A percentile compares a stretch with the other conserved stretches of the same genome.
phyloP scores from a whole-genome alignment of 2,113 vertebrate genomes.

The Alligator sinensis region DNA sequence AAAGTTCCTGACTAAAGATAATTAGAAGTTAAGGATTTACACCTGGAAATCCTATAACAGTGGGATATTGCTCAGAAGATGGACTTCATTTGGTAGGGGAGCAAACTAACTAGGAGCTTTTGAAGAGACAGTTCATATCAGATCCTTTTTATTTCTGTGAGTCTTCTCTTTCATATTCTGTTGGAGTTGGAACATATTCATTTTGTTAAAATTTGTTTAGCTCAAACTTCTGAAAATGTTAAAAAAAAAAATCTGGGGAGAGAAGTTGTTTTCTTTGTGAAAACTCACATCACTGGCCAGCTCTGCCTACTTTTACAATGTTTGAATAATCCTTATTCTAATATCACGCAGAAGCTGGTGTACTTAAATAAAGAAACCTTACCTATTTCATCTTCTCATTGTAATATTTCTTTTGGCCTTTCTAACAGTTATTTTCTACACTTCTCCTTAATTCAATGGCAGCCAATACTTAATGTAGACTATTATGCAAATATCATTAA shows the following conservation, averaged over 20 bases:
- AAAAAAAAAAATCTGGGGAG: fast-evolving
- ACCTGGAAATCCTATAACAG: fast-evolving
- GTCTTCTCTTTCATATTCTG: no score
- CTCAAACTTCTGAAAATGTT: background rate
- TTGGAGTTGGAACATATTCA: fast-evolving
- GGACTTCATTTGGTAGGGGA: background rate
- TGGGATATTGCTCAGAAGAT: fast-evolving
- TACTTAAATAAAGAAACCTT: background rate
- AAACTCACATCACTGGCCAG: no score
- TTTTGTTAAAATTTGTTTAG: background rate
- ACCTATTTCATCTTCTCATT: background rate
- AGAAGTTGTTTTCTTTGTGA: background rate
- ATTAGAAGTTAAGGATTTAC: fast-evolving
- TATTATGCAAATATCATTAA: background rate
- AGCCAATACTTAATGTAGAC: background rate
- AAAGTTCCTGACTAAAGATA: background rate
- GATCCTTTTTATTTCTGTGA: fast-evolving
- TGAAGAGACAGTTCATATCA: fast-evolving
- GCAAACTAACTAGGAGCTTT: fast-evolving
- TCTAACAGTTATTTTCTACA: background rate
- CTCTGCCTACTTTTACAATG: background rate
- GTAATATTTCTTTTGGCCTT: background rate
- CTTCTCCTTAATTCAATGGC: background rate
- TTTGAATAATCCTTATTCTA: background rate
- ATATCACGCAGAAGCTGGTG: background rate